phyloP scores from a whole-genome alignment of 1,140 invertebrate species.

The Anadara kagoshimensis region DNA sequence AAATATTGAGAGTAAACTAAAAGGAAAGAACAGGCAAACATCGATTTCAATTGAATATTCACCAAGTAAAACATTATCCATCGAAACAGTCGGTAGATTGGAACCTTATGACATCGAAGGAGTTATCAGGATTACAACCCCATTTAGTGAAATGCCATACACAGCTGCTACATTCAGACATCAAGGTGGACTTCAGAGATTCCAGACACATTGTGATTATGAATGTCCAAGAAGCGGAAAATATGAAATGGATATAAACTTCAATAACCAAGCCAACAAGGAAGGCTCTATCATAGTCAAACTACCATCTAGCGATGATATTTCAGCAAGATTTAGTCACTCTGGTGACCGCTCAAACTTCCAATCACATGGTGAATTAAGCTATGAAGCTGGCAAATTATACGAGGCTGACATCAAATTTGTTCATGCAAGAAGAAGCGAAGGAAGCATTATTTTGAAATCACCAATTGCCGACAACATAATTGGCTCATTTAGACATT shows the following conservation, averaged over 20 bases:
- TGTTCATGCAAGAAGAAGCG: slow-evolving; percentile 3
- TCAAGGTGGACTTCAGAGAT: slow-evolving; percentile 15
- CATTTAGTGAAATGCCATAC: slow-evolving; percentile 32
- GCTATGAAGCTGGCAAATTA: slow-evolving; percentile 24
- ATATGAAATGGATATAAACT: slow-evolving; percentile 11
- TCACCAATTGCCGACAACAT: slow-evolving; percentile 28
- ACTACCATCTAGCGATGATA: slow-evolving; percentile 34
- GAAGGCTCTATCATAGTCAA: slow-evolving; percentile 38
- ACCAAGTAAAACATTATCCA: slow-evolving; percentile 35
- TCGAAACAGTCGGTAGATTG: slow-evolving; percentile 18
- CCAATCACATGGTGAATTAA: slow-evolving; percentile 23
- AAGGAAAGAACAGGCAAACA: slow-evolving; percentile 22
- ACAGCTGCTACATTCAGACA: slow-evolving; percentile 26
- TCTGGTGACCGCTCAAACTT: slow-evolving; percentile 30
- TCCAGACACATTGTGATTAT: slow-evolving; percentile 41
- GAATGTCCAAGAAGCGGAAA: slow-evolving; percentile 8
- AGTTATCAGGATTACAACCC: slow-evolving; percentile 42
- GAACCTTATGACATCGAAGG: slow-evolving; percentile 23
- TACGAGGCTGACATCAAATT: slow-evolving; percentile 22
- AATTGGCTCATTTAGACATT: neutral
- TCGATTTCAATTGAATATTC: slow-evolving; percentile 47
- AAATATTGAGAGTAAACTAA: slow-evolving; percentile 20
- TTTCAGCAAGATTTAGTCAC: slow-evolving; percentile 18
- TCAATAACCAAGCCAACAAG: slow-evolving; percentile 25
- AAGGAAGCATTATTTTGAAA: slow-evolving; percentile 35